Evolutionary conservation across 1,140 invertebrate genomes (phyloP).

Genomic region (Teleogryllus occipitalis): DNA sequence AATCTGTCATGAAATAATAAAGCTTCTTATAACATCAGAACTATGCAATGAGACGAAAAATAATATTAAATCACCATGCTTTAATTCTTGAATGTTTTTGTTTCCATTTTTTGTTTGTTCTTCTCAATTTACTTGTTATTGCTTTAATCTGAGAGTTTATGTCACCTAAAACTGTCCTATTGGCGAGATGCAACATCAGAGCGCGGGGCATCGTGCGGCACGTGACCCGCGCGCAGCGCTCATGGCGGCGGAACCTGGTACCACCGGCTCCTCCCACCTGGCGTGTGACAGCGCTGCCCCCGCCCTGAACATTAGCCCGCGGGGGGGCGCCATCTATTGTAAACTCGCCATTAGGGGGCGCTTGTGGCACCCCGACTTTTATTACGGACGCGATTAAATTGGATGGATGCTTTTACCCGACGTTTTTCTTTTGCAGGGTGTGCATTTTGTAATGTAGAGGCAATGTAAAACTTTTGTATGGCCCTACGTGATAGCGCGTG

Average conservation of each 20-base stretch:
- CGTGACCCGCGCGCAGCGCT: not conserved
- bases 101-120: too few relatives aligned
- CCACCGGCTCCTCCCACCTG: not conserved
- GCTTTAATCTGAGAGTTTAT: too few relatives aligned
- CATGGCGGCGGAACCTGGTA: not conserved
- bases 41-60: too few relatives aligned
- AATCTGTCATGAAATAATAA: too few relatives aligned
- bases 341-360: not conserved
- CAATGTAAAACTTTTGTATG: too few relatives aligned
- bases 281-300: not conserved
- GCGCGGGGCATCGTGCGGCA: not conserved
- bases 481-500: too few relatives aligned
- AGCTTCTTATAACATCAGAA: too few relatives aligned
- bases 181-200: not conserved
- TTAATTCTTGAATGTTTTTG: too few relatives aligned
- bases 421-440: not conserved
- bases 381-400: not conserved
- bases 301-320: not conserved
- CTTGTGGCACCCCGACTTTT: not conserved
- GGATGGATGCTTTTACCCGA: not conserved
- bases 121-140: too few relatives aligned
- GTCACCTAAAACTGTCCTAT: too few relatives aligned
- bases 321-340: not conserved
- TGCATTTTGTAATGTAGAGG: too few relatives aligned
- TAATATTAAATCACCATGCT: too few relatives aligned